Conservation (phyloP, 2,888 invertebrate species). For the Agrochola litura region DNA sequence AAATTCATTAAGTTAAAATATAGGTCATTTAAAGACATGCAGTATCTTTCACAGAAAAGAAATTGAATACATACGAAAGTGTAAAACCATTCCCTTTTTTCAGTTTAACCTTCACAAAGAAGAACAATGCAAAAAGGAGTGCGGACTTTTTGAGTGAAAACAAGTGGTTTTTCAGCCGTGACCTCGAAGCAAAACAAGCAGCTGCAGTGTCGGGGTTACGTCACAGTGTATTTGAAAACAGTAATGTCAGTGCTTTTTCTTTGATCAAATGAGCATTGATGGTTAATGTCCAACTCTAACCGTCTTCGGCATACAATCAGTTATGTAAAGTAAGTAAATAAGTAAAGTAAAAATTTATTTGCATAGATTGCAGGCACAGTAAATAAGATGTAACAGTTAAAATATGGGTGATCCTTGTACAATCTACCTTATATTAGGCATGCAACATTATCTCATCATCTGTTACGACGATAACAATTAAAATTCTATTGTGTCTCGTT, state of each 20-base stretch:
- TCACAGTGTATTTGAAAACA: constrained; percentile 14
- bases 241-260: not conserved
- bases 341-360: too few species aligned
- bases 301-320: not conserved
- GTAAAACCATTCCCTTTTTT: not conserved
- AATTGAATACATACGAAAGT: not conserved
- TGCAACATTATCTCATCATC: too few species aligned
- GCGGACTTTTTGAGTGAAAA: constrained; percentile 33
- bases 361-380: too few species aligned
- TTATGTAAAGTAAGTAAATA: too few species aligned
- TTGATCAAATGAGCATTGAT: accelerated
- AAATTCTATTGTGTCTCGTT: too few species aligned
- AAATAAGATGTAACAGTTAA: too few species aligned
- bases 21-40: not conserved
- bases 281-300: not conserved
- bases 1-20: not conserved
- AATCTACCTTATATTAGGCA: too few species aligned
- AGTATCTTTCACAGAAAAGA: not conserved
- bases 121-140: constrained; percentile 23
- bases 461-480: too few species aligned
- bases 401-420: too few species aligned
- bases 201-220: not conserved
- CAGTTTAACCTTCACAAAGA: not conserved
- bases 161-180: constrained; percentile 42
- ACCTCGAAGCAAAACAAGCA: constrained; percentile 25